These are phyloP conservation scores for Scolopax rusticola DNA, from an alignment of 2,797 vertebrate genomes.

Conservation along the genomic window DNA sequence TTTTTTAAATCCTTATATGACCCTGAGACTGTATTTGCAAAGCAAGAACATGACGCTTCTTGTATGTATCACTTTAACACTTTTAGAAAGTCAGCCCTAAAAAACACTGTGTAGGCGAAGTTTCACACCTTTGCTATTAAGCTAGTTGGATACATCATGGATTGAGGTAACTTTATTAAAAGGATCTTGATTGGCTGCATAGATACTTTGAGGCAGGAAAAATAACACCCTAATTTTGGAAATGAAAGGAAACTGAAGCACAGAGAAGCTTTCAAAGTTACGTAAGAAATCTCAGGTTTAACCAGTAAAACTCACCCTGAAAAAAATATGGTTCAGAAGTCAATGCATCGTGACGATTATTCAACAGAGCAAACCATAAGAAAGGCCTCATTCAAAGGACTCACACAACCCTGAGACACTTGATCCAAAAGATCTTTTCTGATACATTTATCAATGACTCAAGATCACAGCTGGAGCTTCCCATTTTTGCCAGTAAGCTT, in stretches of 20 bases:
- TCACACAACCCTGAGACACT: not conserved
- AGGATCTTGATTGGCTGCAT: not conserved
- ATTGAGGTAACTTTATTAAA: not conserved
- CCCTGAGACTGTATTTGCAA: not conserved
- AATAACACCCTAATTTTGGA: conserved; percentile 17
- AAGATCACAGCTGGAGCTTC: not conserved
- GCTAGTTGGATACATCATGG: not conserved
- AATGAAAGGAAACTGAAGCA: not conserved
- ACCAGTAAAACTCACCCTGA: not conserved
- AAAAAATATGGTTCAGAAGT: not conserved
- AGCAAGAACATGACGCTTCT: not conserved
- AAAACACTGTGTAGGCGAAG: conserved; percentile 14
- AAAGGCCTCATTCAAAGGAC: not conserved
- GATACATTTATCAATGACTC: not conserved
- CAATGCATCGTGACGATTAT: accelerated
- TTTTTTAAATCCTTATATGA: not conserved
- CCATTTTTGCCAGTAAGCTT: not conserved
- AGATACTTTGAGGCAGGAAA: not conserved
- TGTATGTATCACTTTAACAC: not conserved
- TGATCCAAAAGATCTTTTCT: not conserved
- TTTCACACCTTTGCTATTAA: conserved; percentile 30
- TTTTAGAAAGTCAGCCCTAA: conserved; percentile 34
- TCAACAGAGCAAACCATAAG: not conserved
- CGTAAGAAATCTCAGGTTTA: not conserved
- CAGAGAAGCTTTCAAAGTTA: not conserved